phyloP scores from a whole-genome alignment of 1,140 invertebrate genomes.

The Hylaeus anthracinus region DNA sequence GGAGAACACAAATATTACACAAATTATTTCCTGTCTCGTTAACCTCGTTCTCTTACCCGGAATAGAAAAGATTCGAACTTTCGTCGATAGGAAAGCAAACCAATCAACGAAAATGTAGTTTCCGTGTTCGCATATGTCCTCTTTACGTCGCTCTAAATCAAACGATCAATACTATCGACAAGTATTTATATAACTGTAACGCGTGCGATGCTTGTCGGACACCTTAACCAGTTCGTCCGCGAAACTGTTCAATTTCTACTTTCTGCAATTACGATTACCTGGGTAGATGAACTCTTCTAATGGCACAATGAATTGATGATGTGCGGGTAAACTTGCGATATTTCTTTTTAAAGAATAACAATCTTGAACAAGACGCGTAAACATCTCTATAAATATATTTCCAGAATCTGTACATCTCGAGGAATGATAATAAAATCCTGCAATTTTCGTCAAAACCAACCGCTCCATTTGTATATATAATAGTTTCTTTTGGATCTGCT shows the following conservation, averaged over 20 bases:
- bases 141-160: conserved; percentile 6
- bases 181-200: background rate
- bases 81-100: background rate
- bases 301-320: too few species aligned
- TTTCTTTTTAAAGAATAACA: too few species aligned
- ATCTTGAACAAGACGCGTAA: too few species aligned
- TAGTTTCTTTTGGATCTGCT: background rate
- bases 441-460: background rate
- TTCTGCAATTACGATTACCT: too few species aligned
- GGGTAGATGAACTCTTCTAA: too few species aligned
- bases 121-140: conserved; percentile 4
- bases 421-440: background rate
- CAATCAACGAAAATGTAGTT: conserved; percentile 15
- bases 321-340: too few species aligned
- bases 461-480: background rate
- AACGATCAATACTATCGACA: conserved; percentile 13
- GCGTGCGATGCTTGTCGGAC: background rate
- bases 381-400: too few species aligned
- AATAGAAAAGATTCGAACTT: background rate
- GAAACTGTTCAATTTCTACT: too few species aligned
- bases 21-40: background rate
- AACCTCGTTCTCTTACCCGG: background rate
- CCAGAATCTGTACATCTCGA: too few species aligned
- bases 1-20: background rate
- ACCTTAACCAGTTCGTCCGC: background rate